Evolutionary conservation across 2,113 vertebrate genomes (phyloP).

Genomic region (Alouatta palliata): DNA sequence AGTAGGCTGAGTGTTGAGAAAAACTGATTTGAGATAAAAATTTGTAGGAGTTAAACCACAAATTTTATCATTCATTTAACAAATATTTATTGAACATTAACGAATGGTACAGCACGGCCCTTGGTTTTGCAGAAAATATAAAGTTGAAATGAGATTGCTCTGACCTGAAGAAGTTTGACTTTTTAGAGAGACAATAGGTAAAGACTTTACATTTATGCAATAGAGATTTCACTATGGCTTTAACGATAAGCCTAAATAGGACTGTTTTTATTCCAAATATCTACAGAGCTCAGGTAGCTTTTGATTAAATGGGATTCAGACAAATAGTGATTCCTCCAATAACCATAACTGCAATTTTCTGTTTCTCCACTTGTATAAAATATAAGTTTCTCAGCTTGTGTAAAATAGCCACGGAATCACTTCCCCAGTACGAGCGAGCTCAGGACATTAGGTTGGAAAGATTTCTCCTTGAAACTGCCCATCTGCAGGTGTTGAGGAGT

Average conservation of each 20-base stretch:
- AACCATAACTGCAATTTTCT: not conserved
- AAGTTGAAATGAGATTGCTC: not conserved
- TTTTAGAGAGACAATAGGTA: not conserved
- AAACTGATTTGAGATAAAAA: slow-evolving; percentile 43
- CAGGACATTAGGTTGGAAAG: not conserved
- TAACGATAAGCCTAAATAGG: not conserved
- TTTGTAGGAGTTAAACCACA: not conserved
- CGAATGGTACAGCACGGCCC: not conserved
- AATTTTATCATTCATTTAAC: not conserved
- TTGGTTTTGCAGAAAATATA: not conserved
- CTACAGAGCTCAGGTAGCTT: not conserved
- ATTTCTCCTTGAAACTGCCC: not conserved
- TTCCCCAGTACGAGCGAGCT: not conserved
- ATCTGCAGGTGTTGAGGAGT: slow-evolving; percentile 15
- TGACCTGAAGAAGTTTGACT: not conserved
- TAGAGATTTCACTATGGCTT: not conserved
- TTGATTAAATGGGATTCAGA: not conserved
- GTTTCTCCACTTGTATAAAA: slow-evolving; percentile 7
- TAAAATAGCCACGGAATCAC: not conserved
- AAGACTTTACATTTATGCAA: not conserved
- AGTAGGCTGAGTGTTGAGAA: slow-evolving; percentile 39
- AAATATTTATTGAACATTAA: slow-evolving; percentile 42
- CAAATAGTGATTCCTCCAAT: not conserved
- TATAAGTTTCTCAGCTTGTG: not conserved
- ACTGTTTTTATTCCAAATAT: not conserved